Percentiles rank a stretch among this genome's conserved stretches.
Conservation (phyloP, 2,888 invertebrate genomes). For the Steinernema carpocapsae region DNA sequence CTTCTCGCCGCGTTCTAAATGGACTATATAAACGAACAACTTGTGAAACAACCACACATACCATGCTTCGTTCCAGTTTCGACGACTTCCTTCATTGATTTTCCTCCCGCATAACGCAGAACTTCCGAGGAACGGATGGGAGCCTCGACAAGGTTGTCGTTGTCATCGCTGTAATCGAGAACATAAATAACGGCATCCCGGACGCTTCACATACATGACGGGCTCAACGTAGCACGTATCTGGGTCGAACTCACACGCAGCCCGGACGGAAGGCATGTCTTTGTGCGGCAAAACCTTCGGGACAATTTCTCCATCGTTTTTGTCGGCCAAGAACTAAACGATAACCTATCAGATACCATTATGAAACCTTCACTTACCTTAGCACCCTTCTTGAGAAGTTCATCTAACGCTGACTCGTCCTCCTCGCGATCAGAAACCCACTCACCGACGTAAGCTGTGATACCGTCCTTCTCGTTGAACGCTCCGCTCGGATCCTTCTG, state of each 20-base stretch:
- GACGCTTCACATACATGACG: conserved; percentile 2
- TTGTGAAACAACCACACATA: too few relatives aligned
- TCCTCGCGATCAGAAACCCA: conserved; percentile 29
- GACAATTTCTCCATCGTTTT: not conserved
- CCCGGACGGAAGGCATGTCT: conserved; percentile 14
- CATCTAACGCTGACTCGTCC: conserved; percentile 11
- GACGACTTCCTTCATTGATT: not conserved
- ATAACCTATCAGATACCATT: not conserved
- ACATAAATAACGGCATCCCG: not conserved
- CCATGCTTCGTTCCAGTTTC: not conserved
- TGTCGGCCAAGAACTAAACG: conserved; percentile 21
- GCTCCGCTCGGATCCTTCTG: not conserved
- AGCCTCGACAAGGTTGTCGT: not conserved
- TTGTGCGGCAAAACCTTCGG: conserved; percentile 17
- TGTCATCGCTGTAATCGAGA: not conserved
- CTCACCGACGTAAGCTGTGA: conserved; percentile 20
- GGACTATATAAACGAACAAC: not conserved
- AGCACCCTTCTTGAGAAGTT: not conserved
- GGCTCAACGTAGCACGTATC: conserved; percentile 5
- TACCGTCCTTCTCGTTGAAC: not conserved
- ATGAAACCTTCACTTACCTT: not conserved
- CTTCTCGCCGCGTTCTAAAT: not conserved
- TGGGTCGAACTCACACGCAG: not conserved
- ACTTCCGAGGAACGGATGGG: not conserved
- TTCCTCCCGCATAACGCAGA: not conserved